phyloP scores from a whole-genome alignment of 2,888 invertebrate genomes.

The Molorchus minor region DNA sequence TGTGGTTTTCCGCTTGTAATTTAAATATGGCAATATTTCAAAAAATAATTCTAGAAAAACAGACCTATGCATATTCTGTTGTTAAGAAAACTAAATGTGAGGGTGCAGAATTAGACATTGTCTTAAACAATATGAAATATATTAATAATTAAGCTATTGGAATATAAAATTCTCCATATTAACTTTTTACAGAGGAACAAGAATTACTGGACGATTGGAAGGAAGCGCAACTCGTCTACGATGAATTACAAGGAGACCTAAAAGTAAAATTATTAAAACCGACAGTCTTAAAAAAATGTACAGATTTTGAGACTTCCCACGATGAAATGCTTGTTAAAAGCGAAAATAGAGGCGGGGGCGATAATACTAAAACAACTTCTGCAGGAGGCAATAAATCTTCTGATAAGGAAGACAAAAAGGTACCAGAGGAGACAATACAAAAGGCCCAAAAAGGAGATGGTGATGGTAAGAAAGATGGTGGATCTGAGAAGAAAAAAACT shows the following conservation, averaged over 20 bases:
- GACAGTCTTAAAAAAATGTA: slow-evolving; percentile 28
- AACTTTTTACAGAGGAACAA: slow-evolving; percentile 23
- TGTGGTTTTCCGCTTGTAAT: too few relatives aligned
- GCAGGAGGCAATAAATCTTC: too few relatives aligned
- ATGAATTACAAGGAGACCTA: slow-evolving; percentile 27
- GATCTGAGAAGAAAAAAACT: background rate
- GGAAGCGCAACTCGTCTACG: slow-evolving; percentile 46
- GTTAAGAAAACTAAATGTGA: too few relatives aligned
- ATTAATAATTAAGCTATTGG: too few relatives aligned
- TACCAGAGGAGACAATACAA: background rate
- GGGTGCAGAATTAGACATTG: too few relatives aligned
- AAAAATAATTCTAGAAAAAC: too few relatives aligned
- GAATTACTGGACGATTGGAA: slow-evolving; percentile 44
- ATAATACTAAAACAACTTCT: too few relatives aligned
- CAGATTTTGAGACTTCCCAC: background rate
- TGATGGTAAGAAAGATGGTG: background rate
- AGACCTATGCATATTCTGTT: too few relatives aligned
- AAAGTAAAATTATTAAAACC: slow-evolving; percentile 41
- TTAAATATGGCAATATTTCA: too few relatives aligned
- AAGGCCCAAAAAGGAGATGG: too few relatives aligned
- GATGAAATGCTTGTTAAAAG: background rate
- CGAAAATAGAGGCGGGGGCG: background rate
- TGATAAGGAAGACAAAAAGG: background rate
- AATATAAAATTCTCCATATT: too few relatives aligned
- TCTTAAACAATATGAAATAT: too few relatives aligned